Conservation (phyloP, 2,797 vertebrate species). For the Esox lucius region DNA sequence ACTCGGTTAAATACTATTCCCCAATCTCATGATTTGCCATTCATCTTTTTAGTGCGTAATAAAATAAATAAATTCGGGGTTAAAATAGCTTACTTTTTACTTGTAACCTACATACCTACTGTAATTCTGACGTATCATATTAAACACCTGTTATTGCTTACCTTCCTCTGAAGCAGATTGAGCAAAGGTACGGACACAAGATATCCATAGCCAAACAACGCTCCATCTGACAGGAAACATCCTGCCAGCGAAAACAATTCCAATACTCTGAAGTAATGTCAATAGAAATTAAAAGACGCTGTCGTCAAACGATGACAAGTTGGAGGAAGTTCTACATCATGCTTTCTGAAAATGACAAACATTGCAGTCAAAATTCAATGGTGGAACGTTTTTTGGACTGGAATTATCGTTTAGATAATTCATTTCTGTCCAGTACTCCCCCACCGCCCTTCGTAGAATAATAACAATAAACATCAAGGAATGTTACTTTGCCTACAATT, state of each 20-base stretch:
- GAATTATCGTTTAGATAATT: not conserved
- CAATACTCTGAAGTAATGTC: not conserved
- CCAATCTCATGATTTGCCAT: no score
- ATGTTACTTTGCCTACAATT: not conserved
- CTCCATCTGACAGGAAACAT: not conserved
- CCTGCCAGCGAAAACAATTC: not conserved
- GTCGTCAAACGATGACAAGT: not conserved
- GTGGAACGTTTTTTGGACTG: not conserved
- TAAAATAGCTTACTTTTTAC: no score
- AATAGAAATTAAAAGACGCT: not conserved
- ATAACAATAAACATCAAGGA: not conserved
- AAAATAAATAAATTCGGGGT: no score
- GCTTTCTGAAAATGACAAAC: not conserved
- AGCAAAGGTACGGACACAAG: conserved; percentile 13
- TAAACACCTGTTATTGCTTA: conserved; percentile 35
- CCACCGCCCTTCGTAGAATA: not conserved
- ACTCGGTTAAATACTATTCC: no score
- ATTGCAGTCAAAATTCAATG: not conserved
- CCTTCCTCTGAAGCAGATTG: conserved; percentile 45
- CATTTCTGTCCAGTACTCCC: not conserved
- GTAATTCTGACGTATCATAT: not conserved
- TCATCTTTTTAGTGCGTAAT: no score
- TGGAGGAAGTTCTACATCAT: not conserved
- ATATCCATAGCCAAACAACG: conserved; percentile 24
- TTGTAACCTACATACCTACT: not conserved